phyloP scores from a whole-genome alignment of 1,140 invertebrate species.

The Drosophila prosaltans region DNA sequence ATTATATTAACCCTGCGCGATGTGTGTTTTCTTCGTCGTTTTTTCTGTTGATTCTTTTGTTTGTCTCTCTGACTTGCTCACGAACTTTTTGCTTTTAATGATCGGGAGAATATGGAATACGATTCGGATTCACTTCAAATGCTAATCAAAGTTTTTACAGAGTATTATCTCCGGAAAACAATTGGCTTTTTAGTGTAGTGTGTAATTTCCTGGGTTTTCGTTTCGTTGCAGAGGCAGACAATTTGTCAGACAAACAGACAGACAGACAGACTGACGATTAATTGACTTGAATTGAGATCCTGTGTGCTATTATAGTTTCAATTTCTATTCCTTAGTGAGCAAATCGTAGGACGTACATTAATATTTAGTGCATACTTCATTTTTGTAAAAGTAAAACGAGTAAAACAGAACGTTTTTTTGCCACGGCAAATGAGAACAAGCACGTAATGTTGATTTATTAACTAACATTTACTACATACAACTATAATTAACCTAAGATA shows the following conservation, averaged over 20 bases:
- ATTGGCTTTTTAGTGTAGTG: background rate
- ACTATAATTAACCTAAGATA: slow-evolving; percentile 9
- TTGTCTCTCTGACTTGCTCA: slow-evolving; percentile 15
- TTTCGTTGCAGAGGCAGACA: background rate
- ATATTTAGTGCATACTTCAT: slow-evolving; percentile 8
- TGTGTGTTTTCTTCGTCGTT: slow-evolving; percentile 8
- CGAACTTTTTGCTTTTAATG: slow-evolving; percentile 18
- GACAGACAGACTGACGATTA: background rate
- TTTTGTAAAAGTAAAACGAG: slow-evolving; percentile 32
- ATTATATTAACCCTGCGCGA: slow-evolving; percentile 23
- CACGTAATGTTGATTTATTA: slow-evolving; percentile 37
- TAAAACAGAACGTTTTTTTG: slow-evolving; percentile 35
- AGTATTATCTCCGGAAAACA: background rate
- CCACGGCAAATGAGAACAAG: slow-evolving; percentile 34
- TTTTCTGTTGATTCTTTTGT: slow-evolving; percentile 5
- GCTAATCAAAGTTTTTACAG: background rate
- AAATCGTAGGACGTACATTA: slow-evolving; percentile 11
- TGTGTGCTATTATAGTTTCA: slow-evolving; percentile 2
- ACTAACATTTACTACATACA: slow-evolving; percentile 20
- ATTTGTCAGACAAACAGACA: background rate
- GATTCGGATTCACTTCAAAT: background rate
- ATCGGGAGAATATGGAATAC: background rate
- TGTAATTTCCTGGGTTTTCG: background rate
- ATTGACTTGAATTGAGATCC: background rate
- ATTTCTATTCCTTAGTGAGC: slow-evolving; percentile 19